Evolutionary conservation across 2,888 invertebrate genomes (phyloP), one percentile per base, ranked within the genome.

Genomic region (Scaptomyza flava): DNA sequence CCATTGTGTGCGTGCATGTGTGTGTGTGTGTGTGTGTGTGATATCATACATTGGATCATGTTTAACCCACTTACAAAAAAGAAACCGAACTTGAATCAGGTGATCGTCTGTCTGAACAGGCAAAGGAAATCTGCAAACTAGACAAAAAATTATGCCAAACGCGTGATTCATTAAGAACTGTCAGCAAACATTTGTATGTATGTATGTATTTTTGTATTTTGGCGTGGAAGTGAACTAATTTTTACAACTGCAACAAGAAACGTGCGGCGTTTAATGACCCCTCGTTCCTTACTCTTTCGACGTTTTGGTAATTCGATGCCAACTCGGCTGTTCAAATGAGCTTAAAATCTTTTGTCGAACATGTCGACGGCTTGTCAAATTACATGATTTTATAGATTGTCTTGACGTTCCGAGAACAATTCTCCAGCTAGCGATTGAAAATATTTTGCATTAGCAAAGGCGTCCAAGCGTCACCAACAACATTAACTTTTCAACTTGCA

Each of bases 211-310:
- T 27, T 27, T 27, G 5, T 27, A 6, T 27, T 61, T 23, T 42
- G 70, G 59, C 60, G 66, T 57, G 77, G 67, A 52, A 56, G 23
- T 64, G 43, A 23, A 34, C 53, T 9, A 57, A 57, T 72, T 72
- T 52, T 5, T 36, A 27, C 36, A 51, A 46, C 47, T 47, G 60
- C 50, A 60, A 34, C n/a, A 48, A 41, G 76, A 59, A 61, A 63
- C 30, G 42, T 48, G 51, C 74, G 62, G 41, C 89, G 83, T 83
- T 83, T 72, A 88, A 83, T 89, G 87, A 83, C 71, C 89, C 80
- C 69, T 67, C 48, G 38, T 38, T 48, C 48, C 43, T 38, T 42
- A 69, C 45, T 45, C 23, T 23, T 23, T 23, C 3, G 2, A 2
- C 53, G 48, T 46, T 47, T 45, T 61, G 12, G 60, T 54, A 81